Conservation (phyloP, 2,797 vertebrate species). For the Huso huso region DNA sequence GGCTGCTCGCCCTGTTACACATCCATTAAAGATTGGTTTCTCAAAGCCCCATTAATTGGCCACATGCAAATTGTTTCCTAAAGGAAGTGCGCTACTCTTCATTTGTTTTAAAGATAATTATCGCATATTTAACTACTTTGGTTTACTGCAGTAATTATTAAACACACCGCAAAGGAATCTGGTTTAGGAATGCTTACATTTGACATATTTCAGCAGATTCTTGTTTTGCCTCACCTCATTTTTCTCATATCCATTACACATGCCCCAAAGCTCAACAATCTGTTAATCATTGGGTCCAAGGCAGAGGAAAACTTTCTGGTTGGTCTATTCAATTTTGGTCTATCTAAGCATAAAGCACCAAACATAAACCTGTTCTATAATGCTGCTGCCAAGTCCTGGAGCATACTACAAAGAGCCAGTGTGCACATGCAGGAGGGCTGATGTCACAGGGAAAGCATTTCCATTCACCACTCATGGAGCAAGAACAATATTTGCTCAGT, state of each 20-base stretch:
- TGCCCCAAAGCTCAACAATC: slow-evolving; percentile 36
- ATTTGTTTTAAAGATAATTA: neutral
- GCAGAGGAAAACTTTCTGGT: neutral
- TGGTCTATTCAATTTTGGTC: neutral
- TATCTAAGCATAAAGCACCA: neutral
- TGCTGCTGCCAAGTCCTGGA: slow-evolving; percentile 27
- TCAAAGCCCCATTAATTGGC: neutral
- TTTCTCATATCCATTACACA: slow-evolving; percentile 20
- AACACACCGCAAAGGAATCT: slow-evolving; percentile 46
- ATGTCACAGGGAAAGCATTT: slow-evolving; percentile 63
- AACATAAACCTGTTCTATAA: neutral
- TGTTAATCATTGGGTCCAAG: slow-evolving; percentile 51
- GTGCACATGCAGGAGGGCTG: slow-evolving; percentile 49
- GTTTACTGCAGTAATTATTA: slow-evolving; percentile 17
- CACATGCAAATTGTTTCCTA: too few relatives aligned
- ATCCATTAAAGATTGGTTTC: neutral
- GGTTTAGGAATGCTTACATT: slow-evolving; percentile 60
- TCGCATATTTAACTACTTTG: neutral
- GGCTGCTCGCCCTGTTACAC: slow-evolving; percentile 49
- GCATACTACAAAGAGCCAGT: slow-evolving; percentile 55
- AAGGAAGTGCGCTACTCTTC: too few relatives aligned
- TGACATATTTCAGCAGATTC: slow-evolving; percentile 50
- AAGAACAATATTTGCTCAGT: slow-evolving; percentile 67
- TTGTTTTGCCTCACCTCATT: slow-evolving; percentile 26
- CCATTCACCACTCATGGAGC: slow-evolving; percentile 53